These are phyloP conservation scores for Hirtodrosophila alboralis DNA, from an alignment of 2,888 invertebrate species.

Conservation along the genomic window DNA sequence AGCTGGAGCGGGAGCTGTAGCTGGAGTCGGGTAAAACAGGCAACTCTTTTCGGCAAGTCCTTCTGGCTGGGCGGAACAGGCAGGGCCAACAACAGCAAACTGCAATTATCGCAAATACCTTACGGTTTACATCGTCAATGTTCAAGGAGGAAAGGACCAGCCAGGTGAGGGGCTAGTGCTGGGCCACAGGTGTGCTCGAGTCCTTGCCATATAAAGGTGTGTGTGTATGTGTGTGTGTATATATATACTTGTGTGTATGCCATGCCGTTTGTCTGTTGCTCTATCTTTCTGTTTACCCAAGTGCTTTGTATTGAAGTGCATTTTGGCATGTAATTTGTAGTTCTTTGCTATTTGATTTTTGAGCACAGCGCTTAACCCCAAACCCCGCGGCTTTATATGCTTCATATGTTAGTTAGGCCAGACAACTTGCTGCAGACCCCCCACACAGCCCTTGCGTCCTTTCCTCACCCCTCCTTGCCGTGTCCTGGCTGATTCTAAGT, in stretches of 20 bases:
- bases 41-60: conserved; percentile 66
- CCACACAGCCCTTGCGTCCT: neutral
- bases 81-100: conserved; percentile 72
- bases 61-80: conserved; percentile 8
- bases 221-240: neutral
- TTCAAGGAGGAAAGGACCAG: neutral
- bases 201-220: conserved; percentile 17
- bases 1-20: neutral
- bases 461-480: neutral
- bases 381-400: conserved; percentile 9
- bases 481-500: conserved; percentile 20
- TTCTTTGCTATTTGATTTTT: conserved; percentile 80
- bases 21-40: conserved; percentile 16
- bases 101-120: conserved; percentile 82
- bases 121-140: conserved; percentile 78
- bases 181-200: conserved; percentile 63
- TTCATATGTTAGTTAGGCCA: conserved; percentile 3
- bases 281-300: conserved; percentile 70
- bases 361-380: conserved; percentile 51
- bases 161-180: conserved; percentile 1
- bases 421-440: conserved; percentile 20
- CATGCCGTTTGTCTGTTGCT: conserved; percentile 43
- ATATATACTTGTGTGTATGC: conserved; percentile 13
- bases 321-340: conserved; percentile 81
- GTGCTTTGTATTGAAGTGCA: conserved; percentile 81